Conservation (phyloP, 2,113 vertebrate genomes). For the Crotalus horridus region DNA sequence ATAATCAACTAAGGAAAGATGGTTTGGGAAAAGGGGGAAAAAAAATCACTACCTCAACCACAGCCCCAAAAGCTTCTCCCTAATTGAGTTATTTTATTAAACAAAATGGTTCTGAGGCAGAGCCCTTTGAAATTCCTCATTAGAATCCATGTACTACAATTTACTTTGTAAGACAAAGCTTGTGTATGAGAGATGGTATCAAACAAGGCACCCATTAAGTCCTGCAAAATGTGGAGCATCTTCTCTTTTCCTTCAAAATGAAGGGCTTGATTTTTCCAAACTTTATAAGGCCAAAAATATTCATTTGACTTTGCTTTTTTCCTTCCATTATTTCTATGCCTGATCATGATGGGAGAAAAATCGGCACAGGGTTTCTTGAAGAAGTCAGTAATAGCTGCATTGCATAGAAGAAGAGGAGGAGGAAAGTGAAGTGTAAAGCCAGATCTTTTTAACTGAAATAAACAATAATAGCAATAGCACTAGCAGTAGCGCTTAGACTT, state of each 20-base stretch:
- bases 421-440: background rate
- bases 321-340: background rate
- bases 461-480: background rate
- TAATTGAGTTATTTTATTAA: conserved; percentile 69
- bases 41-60: conserved; percentile 59
- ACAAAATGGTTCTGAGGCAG: conserved; percentile 66
- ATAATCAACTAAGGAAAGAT: conserved; percentile 62
- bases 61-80: conserved; percentile 65
- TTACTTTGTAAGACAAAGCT: conserved; percentile 54
- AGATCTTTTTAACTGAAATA: background rate
- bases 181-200: conserved; percentile 46
- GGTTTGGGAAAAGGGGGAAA: conserved; percentile 64
- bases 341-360: conserved; percentile 29
- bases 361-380: background rate
- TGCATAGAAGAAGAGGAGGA: conserved; percentile 9
- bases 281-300: background rate
- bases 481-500: background rate
- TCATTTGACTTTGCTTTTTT: background rate
- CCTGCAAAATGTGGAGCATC: conserved; percentile 15
- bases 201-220: conserved; percentile 27
- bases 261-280: background rate
- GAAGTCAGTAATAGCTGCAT: conserved; percentile 6
- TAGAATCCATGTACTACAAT: conserved; percentile 55
- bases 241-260: background rate
- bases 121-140: conserved; percentile 62